Conservation (phyloP, 2,888 invertebrate genomes). For the Acronicta alni region DNA sequence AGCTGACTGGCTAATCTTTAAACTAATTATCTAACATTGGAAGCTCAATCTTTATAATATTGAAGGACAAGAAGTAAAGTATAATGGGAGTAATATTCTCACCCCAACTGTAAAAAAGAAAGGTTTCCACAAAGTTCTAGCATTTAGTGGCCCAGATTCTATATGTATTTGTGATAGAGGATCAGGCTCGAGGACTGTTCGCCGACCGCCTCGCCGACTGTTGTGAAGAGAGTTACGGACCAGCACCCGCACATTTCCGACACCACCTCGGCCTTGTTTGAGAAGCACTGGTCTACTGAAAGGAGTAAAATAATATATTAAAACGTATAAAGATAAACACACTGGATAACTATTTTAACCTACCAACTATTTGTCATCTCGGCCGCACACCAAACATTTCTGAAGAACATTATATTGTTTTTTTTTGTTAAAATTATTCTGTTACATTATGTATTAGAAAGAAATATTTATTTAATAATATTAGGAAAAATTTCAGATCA, state of each 20-base stretch:
- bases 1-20: no score
- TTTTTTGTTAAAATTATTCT: constrained; percentile 40
- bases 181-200: constrained; percentile 69
- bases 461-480: constrained; percentile 44
- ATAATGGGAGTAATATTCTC: constrained; percentile 64
- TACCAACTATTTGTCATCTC: constrained; percentile 80
- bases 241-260: constrained; percentile 66
- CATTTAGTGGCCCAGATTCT: constrained; percentile 79
- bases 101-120: constrained; percentile 91
- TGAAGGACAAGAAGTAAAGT: background rate
- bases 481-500: constrained; percentile 57
- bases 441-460: constrained; percentile 68
- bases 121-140: constrained; percentile 89
- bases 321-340: constrained; percentile 18
- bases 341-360: constrained; percentile 36
- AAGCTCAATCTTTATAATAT: background rate
- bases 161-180: constrained; percentile 80
- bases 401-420: constrained; percentile 78
- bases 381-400: constrained; percentile 79
- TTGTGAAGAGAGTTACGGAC: constrained; percentile 79
- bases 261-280: constrained; percentile 56
- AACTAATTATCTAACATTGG: background rate
- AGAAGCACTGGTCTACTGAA: constrained; percentile 67
- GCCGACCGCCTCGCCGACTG: constrained; percentile 67
- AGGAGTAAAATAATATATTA: constrained; percentile 30